Conservation (phyloP, 2,888 invertebrate species). For the Drosophila dives region DNA sequence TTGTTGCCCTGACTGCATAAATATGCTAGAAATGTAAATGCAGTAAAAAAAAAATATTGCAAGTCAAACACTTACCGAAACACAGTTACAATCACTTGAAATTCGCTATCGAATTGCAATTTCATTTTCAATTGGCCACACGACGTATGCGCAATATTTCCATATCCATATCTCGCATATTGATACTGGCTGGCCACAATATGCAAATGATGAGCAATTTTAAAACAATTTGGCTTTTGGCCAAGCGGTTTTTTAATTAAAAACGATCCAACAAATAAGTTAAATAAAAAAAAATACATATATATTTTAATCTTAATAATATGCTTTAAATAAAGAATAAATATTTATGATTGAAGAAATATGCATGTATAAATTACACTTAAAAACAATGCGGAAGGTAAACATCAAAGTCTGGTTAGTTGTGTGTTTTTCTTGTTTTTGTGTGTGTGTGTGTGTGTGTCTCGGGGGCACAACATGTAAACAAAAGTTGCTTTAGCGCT, state of each 20-base stretch:
- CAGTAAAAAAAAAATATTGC: conserved; percentile 65
- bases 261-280: conserved; percentile 41
- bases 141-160: conserved; percentile 62
- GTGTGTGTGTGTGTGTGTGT: conserved; percentile 47
- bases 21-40: conserved; percentile 74
- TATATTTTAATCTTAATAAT: conserved; percentile 18
- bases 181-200: conserved; percentile 26
- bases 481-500: conserved; percentile 73
- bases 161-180: conserved; percentile 24
- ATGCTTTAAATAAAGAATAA: conserved; percentile 13
- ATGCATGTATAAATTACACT: conserved; percentile 17
- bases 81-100: conserved; percentile 36
- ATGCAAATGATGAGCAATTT: conserved; percentile 68
- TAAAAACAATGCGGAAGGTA: conserved; percentile 24
- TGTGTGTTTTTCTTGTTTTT: conserved; percentile 5
- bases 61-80: conserved; percentile 9
- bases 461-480: conserved; percentile 75
- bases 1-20: conserved; percentile 57
- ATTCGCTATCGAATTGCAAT: conserved; percentile 46
- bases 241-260: conserved; percentile 59
- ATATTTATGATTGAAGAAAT: conserved; percentile 20
- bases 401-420: conserved; percentile 16
- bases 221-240: conserved; percentile 54
- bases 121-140: conserved; percentile 46
- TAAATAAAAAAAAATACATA: conserved; percentile 6